These are phyloP conservation scores for Sinohyriopsis cumingii DNA, from an alignment of 2,888 invertebrate species.

Conservation along the genomic window DNA sequence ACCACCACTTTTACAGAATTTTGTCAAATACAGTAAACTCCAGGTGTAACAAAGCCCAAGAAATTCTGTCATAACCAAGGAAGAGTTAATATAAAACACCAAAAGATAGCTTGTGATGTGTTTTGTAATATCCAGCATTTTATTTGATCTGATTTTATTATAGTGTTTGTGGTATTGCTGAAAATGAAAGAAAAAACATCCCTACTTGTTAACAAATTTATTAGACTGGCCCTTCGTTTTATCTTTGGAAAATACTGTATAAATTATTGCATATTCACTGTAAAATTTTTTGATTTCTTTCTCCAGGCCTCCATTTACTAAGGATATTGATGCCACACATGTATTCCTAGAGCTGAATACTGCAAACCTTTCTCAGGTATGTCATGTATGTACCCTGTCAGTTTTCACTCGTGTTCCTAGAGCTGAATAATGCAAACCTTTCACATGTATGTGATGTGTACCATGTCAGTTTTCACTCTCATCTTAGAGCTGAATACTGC, in stretches of 20 bases:
- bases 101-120: no score
- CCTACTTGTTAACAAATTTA: not conserved
- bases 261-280: not conserved
- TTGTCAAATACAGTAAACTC: no score
- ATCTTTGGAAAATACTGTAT: not conserved
- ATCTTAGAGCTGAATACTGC: no score
- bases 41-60: no score
- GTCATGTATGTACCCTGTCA: not conserved
- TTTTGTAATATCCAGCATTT: not conserved
- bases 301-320: slow-evolving; percentile 75
- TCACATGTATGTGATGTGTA: no score
- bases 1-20: no score
- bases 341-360: slow-evolving; percentile 80
- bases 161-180: not conserved
- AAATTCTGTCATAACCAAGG: no score
- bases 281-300: not conserved
- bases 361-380: slow-evolving; percentile 53
- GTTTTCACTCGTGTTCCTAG: no score
- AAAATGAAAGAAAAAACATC: not conserved
- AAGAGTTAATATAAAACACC: no score
- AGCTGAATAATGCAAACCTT: no score
- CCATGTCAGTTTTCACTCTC: not conserved
- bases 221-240: not conserved
- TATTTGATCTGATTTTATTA: not conserved
- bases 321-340: slow-evolving; percentile 78